Base-by-base conservation (phyloP, 2,113 vertebrate species). In the Erinaceus europaeus region DNA sequence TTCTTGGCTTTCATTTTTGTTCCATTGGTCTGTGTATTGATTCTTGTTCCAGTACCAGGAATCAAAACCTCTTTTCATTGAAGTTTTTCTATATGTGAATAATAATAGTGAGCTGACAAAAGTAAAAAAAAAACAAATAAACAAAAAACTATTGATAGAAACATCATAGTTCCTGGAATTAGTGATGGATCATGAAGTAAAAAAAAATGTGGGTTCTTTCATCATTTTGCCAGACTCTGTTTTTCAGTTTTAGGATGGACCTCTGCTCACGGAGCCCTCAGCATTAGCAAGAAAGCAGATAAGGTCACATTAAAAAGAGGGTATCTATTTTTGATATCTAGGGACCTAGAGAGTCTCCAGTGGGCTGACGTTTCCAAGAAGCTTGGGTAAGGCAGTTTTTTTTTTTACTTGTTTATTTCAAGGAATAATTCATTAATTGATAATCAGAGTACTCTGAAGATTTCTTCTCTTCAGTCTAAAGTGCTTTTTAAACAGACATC, bases 401-500 rank as follows among this genome's bases (percentile, higher is more conserved):
- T 57, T 67, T 44, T 81, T 93, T n/a, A n/a, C n/a, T n/a, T n/a
- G n/a, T 89, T 93, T 74, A 77, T 88, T 90, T 92, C 69, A 81
- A 92, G 84, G 79, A 90, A 81, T 67, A 3, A n/a, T 36, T 88
- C 88, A 88, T 94, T 85, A 94, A 90, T 88, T 90, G 88, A 55
- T 77, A 90, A 88, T 81, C 29, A 50, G 72, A 77, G 57, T 42
- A 77, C 36, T 90, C 77, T 72, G 36, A 62, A 89, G 38, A 82
- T 82, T 29, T 46, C 53, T 78, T 86, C 46, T 53, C 76, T 52
- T 44, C 48, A 71, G 25, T 23, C 69, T 77, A 78, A 86, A 72
- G 73, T 79, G 62, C 74, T 93, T 77, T 62, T 76, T 40, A 57
- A 68, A 79, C 14, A 77, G 27, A 87, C 10, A 48, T 81, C 44